Conservation (phyloP, 1,140 invertebrate genomes). For the Cataglyphis hispanica region DNA sequence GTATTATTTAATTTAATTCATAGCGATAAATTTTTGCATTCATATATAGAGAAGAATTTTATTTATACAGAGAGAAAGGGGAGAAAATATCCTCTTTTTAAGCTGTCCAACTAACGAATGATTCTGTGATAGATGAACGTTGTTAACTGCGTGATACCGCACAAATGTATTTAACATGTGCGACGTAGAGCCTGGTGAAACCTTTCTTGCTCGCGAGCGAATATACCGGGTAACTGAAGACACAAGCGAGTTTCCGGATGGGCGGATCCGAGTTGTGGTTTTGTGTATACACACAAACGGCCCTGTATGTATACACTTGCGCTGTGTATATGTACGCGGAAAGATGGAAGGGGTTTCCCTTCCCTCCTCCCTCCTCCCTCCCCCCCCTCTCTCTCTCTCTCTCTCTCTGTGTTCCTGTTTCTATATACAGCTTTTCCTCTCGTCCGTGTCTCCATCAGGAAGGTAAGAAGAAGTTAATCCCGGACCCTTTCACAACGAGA, state of each 20-base stretch:
- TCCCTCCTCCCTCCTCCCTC: not conserved
- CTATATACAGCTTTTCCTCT: constrained; percentile 20
- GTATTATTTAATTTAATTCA: not conserved
- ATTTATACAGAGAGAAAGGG: not conserved
- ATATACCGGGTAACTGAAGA: constrained; percentile 51
- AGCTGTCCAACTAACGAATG: constrained; percentile 7
- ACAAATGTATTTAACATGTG: constrained; percentile 61
- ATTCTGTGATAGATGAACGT: constrained; percentile 35
- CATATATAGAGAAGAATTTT: not conserved
- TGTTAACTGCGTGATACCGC: constrained; percentile 44
- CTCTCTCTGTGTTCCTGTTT: not conserved
- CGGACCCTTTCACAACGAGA: constrained; percentile 42
- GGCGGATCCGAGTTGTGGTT: constrained; percentile 50
- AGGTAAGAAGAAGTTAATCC: constrained; percentile 74
- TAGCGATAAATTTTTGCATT: not conserved
- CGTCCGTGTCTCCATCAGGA: constrained; percentile 37
- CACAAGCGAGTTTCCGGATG: constrained; percentile 41
- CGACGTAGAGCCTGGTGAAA: constrained; percentile 51
- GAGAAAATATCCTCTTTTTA: not conserved
- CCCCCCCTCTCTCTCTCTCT: not conserved
- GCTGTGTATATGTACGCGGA: constrained; percentile 9
- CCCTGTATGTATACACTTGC: constrained; percentile 27
- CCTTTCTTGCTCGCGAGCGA: constrained; percentile 46
- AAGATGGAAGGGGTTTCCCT: constrained; percentile 37
- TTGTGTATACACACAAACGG: constrained; percentile 48